A percentile compares a stretch with the other conserved stretches of the same genome.
phyloP scores from a whole-genome alignment of 2,113 vertebrate genomes.

The Perca flavescens region DNA sequence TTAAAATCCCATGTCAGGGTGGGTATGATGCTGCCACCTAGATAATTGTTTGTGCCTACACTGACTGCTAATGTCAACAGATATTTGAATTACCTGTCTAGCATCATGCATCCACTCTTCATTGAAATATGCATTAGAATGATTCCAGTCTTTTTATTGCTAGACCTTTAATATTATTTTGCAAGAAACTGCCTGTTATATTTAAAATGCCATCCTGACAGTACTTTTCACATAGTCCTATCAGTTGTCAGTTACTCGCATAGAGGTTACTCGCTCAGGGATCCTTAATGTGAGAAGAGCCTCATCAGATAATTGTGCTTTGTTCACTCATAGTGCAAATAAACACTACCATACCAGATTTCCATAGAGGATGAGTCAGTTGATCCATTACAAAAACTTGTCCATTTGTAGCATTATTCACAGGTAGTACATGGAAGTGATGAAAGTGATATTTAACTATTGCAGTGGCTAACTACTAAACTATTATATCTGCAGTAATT shows the following conservation, averaged over 20 bases:
- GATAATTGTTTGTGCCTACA: not conserved
- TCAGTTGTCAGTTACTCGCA: not conserved
- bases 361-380: not conserved
- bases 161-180: not conserved
- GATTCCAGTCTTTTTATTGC: not conserved
- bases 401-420: too few relatives aligned
- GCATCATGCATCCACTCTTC: not conserved
- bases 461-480: too few relatives aligned
- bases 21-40: not conserved
- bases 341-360: not conserved
- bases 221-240: not conserved
- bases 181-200: not conserved
- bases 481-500: too few relatives aligned
- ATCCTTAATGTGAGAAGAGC: not conserved
- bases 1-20: not conserved
- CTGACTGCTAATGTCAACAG: slow-evolving; percentile 1
- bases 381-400: too few relatives aligned
- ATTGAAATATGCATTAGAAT: not conserved
- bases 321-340: not conserved
- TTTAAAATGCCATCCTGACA: not conserved
- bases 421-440: too few relatives aligned
- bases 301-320: not conserved
- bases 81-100: slow-evolving; percentile 10
- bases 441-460: too few relatives aligned
- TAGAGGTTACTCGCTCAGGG: too few relatives aligned